These are phyloP conservation scores for Spondyliosoma cantharus DNA, from an alignment of 2,797 vertebrate species.

Conservation along the genomic window DNA sequence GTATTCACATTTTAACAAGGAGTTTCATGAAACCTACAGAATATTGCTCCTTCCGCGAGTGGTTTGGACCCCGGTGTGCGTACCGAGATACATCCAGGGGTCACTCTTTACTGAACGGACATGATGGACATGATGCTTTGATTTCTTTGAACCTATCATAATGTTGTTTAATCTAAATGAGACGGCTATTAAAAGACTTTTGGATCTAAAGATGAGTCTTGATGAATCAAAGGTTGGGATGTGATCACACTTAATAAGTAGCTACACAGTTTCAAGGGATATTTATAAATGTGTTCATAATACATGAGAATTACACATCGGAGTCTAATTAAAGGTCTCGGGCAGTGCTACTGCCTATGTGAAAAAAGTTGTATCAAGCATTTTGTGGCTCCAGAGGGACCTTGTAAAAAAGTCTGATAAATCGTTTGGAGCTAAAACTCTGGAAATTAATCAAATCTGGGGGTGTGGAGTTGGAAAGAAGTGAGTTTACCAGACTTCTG, in stretches of 20 bases:
- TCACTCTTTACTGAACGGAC: conserved; percentile 65
- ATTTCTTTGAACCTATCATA: conserved; percentile 77
- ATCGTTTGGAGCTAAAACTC: background rate
- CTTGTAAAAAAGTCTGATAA: background rate
- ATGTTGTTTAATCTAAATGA: conserved; percentile 81
- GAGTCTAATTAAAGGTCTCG: background rate
- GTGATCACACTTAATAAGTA: conserved; percentile 12
- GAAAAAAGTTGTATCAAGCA: background rate
- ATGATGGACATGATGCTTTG: conserved; percentile 67
- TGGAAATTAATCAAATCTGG: conserved; percentile 6
- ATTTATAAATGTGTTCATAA: background rate
- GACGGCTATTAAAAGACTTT: conserved; percentile 82
- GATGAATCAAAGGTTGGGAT: conserved; percentile 41
- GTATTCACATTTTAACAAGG: conserved; percentile 68
- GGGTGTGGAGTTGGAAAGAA: background rate
- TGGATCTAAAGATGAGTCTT: conserved; percentile 74
- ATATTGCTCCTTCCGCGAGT: conserved; percentile 54
- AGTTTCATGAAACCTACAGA: conserved; percentile 61
- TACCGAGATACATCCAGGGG: conserved; percentile 55
- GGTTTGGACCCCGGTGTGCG: conserved; percentile 52
- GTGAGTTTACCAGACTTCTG: conserved; percentile 17
- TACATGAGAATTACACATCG: background rate
- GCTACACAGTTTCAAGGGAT: background rate
- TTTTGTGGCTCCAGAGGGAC: conserved; percentile 1
- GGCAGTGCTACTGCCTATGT: background rate